phyloP scores from a whole-genome alignment of 2,113 vertebrate species.

The Connochaetes taurinus region DNA sequence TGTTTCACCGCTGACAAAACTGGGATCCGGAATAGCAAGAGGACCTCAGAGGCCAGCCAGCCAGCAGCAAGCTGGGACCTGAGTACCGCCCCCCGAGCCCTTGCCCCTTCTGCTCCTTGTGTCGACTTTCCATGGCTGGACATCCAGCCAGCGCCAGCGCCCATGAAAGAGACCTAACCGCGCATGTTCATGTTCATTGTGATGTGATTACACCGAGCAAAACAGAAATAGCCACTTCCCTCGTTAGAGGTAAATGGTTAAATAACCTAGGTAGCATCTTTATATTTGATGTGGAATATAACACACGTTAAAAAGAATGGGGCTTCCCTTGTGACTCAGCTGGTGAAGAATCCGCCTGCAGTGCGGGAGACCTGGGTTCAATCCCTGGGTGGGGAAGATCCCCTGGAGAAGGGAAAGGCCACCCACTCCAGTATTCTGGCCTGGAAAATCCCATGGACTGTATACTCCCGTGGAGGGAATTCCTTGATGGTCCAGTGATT shows the following conservation, averaged over 20 bases:
- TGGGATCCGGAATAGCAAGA: too few species aligned
- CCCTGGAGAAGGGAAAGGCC: background rate
- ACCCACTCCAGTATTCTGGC: background rate
- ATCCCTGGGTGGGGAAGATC: background rate
- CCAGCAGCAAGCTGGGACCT: background rate
- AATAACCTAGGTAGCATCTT: background rate
- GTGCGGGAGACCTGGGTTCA: background rate
- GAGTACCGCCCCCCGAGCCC: background rate
- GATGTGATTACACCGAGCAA: background rate
- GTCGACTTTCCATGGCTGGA: background rate
- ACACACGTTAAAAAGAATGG: background rate
- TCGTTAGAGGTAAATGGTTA: background rate
- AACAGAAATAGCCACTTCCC: background rate
- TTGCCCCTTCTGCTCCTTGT: background rate
- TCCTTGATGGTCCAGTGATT: background rate
- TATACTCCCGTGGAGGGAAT: background rate
- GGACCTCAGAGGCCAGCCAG: background rate
- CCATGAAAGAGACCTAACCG: background rate
- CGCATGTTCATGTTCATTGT: background rate
- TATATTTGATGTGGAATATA: background rate
- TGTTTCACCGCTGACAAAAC: background rate
- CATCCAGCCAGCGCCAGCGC: background rate
- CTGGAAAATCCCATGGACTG: background rate
- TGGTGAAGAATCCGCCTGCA: background rate
- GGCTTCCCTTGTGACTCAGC: background rate